phyloP scores from a whole-genome alignment of 2,113 vertebrate genomes.

The Phalacrocorax carbo region DNA sequence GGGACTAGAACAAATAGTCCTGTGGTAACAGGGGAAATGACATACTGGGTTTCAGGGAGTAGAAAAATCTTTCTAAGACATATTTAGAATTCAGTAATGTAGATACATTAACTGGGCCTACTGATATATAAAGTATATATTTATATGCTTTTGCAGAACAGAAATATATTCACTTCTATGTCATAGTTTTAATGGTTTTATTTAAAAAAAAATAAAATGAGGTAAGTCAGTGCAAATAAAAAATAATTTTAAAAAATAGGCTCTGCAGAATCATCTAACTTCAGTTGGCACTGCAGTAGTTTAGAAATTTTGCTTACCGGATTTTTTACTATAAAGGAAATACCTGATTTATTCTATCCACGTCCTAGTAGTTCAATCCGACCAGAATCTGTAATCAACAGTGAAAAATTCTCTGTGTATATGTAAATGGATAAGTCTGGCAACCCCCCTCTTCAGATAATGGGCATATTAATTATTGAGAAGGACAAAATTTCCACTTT shows the following conservation, averaged over 20 bases:
- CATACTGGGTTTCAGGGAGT: neutral
- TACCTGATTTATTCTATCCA: neutral
- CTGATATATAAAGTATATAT: neutral
- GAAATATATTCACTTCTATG: neutral
- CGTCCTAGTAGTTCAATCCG: neutral
- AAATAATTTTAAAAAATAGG: neutral
- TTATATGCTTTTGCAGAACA: neutral
- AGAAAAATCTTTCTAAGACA: neutral
- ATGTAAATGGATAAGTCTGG: neutral
- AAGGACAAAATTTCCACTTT: neutral
- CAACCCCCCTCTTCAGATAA: neutral
- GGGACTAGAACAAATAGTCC: neutral
- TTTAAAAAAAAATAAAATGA: neutral
- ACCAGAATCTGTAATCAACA: neutral
- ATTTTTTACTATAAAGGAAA: neutral
- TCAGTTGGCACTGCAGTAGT: neutral
- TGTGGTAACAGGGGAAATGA: neutral
- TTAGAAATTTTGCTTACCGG: neutral
- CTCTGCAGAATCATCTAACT: neutral
- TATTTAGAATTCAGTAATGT: neutral
- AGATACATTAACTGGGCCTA: neutral
- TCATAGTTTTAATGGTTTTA: neutral
- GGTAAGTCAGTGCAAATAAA: neutral
- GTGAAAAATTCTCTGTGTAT: neutral
- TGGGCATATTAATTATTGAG: neutral